A percentile compares a stretch with the other conserved stretches of the same genome.
Evolutionary conservation across 2,113 vertebrate genomes (phyloP).

Genomic region (Fukomys damarensis): DNA sequence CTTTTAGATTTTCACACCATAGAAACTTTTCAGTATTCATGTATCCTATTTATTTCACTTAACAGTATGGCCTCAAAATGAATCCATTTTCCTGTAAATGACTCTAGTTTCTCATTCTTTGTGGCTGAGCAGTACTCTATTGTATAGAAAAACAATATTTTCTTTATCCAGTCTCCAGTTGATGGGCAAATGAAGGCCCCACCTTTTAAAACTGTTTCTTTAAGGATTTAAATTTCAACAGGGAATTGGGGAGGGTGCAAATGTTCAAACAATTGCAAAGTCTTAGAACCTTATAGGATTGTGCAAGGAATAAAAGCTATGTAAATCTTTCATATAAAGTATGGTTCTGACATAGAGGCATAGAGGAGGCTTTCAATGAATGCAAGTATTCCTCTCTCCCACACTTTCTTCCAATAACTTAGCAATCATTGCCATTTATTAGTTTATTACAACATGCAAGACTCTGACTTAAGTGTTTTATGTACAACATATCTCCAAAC

Average conservation of each 20-base stretch:
- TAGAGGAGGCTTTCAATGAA: neutral
- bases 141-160: too few species aligned
- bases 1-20: too few species aligned
- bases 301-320: neutral
- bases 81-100: too few species aligned
- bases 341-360: neutral
- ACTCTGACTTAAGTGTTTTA: neutral
- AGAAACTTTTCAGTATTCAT: too few species aligned
- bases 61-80: too few species aligned
- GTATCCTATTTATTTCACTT: too few species aligned
- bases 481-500: neutral
- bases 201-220: neutral
- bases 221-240: neutral
- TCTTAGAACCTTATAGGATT: neutral
- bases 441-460: neutral
- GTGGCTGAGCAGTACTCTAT: too few species aligned
- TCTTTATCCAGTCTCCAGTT: too few species aligned
- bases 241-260: neutral
- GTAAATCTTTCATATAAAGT: neutral
- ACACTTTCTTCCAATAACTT: neutral
- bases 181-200: neutral
- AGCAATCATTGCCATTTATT: neutral
- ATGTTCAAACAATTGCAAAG: neutral
- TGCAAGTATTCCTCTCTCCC: neutral
- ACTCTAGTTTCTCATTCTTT: too few species aligned